Conservation (phyloP, 2,888 invertebrate species). For the Scrobipalpa costella region DNA sequence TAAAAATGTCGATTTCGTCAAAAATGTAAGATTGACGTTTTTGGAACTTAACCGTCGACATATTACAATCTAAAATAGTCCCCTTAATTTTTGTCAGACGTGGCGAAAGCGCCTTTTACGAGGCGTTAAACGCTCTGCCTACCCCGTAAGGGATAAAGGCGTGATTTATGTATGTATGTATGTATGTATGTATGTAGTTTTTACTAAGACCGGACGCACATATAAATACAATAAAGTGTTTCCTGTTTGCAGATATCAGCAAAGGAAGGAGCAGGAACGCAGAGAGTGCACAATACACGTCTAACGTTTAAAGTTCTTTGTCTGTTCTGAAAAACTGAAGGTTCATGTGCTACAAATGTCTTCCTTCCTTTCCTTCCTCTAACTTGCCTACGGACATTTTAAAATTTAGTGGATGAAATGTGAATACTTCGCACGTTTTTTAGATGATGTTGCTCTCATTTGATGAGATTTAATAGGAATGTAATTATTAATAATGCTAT, state of each 20-base stretch:
- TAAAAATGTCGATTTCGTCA: too few relatives aligned
- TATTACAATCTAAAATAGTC: too few relatives aligned
- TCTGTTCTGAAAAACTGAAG: slow-evolving; percentile 24
- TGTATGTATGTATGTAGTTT: too few relatives aligned
- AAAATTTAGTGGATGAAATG: neutral
- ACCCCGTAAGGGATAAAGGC: too few relatives aligned
- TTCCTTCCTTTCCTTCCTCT: slow-evolving; percentile 23
- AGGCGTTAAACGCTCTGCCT: too few relatives aligned
- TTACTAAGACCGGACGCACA: too few relatives aligned
- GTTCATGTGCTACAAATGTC: slow-evolving; percentile 9
- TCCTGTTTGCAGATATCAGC: slow-evolving; percentile 82
- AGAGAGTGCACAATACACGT: slow-evolving; percentile 89
- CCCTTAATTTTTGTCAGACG: too few relatives aligned
- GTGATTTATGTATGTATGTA: too few relatives aligned
- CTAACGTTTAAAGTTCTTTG: slow-evolving; percentile 56
- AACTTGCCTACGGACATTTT: neutral
- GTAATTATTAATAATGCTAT: neutral
- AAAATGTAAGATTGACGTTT: too few relatives aligned
- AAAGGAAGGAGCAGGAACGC: slow-evolving; percentile 87
- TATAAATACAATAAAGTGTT: neutral
- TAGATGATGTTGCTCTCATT: slow-evolving; percentile 10
- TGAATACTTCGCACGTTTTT: neutral
- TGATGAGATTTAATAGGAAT: slow-evolving; percentile 11
- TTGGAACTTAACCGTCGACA: too few relatives aligned
- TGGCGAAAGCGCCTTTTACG: too few relatives aligned